Evolutionary conservation across 2,113 vertebrate species (phyloP).

Genomic region (Sciurus niger): DNA sequence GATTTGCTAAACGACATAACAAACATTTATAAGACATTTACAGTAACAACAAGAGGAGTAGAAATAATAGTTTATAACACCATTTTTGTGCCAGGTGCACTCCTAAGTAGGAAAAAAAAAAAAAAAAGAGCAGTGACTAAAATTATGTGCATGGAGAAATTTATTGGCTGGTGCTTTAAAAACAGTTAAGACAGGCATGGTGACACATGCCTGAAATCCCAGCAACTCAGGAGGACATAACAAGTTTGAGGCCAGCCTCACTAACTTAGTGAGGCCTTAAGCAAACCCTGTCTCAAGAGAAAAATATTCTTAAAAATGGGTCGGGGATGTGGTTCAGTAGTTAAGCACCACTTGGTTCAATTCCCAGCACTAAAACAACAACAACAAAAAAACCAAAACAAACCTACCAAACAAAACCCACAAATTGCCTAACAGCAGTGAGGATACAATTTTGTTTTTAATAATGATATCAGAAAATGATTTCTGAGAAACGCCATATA

Average conservation of each 20-base stretch:
- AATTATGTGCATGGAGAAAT: neutral
- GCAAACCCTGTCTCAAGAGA: too few relatives aligned
- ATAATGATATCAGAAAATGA: neutral
- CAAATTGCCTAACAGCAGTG: neutral
- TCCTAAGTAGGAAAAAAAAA: neutral
- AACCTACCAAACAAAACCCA: too few relatives aligned
- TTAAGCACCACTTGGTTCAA: too few relatives aligned
- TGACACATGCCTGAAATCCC: too few relatives aligned
- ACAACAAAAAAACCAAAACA: too few relatives aligned
- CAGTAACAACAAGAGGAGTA: neutral
- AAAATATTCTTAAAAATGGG: too few relatives aligned
- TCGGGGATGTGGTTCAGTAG: too few relatives aligned
- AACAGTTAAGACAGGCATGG: neutral
- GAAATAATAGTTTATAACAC: neutral
- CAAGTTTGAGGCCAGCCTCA: too few relatives aligned
- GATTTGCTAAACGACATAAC: neutral
- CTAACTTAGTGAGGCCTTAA: too few relatives aligned
- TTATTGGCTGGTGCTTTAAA: neutral
- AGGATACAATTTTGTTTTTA: neutral
- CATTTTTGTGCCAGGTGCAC: neutral
- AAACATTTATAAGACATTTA: neutral
- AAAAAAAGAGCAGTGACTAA: neutral
- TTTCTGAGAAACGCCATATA: conserved; percentile 30
- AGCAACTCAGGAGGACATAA: too few relatives aligned
- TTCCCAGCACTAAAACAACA: too few relatives aligned